Evolutionary conservation across 2,797 vertebrate genomes (phyloP).

Genomic region (Hemibagrus guttatus): DNA sequence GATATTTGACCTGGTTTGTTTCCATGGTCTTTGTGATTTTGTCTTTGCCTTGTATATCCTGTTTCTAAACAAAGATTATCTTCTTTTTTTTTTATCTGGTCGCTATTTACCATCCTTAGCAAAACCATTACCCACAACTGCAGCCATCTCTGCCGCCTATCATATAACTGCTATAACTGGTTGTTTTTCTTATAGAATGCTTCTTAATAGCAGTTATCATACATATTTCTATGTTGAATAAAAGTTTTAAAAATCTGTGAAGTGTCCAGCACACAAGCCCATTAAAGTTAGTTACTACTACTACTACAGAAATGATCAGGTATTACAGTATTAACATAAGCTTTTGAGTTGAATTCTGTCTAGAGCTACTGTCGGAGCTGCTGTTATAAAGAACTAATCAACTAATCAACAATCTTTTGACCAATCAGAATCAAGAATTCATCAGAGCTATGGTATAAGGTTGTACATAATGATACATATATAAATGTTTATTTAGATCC

Average conservation of each 20-base stretch:
- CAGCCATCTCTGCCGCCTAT: too few species aligned
- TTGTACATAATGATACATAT: background rate
- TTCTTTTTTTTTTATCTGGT: background rate
- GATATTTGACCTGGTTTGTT: background rate
- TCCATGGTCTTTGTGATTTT: background rate
- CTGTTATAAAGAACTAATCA: background rate
- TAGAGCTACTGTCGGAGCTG: background rate
- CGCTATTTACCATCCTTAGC: background rate
- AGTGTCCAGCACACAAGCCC: too few species aligned
- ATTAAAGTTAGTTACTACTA: background rate
- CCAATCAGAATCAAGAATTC: background rate
- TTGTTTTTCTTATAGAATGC: too few species aligned
- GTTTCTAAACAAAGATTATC: too few species aligned
- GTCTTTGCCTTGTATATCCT: background rate
- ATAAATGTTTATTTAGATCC: background rate
- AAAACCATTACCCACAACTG: too few species aligned
- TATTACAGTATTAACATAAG: background rate
- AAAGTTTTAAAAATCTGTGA: too few species aligned
- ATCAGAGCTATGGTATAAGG: background rate
- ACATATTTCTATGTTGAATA: too few species aligned
- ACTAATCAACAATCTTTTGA: background rate
- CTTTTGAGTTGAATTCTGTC: background rate
- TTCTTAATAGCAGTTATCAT: too few species aligned
- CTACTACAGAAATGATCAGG: background rate
- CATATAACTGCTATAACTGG: too few species aligned